Percentiles rank a stretch among this genome's conserved stretches.
These are phyloP conservation scores for Parnassius glacialis DNA, from an alignment of 2,888 invertebrate genomes.

Conservation along the genomic window DNA sequence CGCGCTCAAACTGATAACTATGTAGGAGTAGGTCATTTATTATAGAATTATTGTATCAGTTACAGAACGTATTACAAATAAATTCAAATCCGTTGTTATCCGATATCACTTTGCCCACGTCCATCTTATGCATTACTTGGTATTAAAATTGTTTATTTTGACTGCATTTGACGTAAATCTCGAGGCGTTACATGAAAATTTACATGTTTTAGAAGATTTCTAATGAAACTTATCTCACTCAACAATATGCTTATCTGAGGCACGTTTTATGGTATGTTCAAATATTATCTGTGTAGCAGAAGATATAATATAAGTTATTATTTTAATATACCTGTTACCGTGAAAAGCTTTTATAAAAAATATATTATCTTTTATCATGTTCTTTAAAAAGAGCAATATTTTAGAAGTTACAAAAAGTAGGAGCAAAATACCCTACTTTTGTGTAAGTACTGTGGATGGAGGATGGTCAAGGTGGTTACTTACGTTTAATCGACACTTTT, in stretches of 20 bases:
- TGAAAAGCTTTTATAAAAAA: no score
- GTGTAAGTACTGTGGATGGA: no score
- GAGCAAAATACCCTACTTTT: no score
- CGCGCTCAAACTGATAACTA: not conserved
- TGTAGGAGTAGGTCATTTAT: slow-evolving; percentile 19
- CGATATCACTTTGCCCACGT: slow-evolving; percentile 16
- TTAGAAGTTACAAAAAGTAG: no score
- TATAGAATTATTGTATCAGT: slow-evolving; percentile 14
- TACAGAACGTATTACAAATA: slow-evolving; percentile 21
- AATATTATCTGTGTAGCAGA: no score
- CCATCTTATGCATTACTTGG: not conserved
- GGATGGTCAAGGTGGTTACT: no score
- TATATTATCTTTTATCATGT: no score
- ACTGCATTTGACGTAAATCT: slow-evolving; percentile 14
- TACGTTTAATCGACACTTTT: no score
- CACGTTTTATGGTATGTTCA: no score
- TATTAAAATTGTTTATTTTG: slow-evolving; percentile 14
- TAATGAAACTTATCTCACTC: not conserved
- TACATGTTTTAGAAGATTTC: slow-evolving; percentile 15
- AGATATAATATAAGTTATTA: no score
- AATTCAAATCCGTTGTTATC: slow-evolving; percentile 15
- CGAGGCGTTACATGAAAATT: not conserved
- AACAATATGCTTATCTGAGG: not conserved
- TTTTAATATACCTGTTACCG: no score
- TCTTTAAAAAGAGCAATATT: no score